Base-by-base conservation (phyloP, 2,888 invertebrate species). In the Oscheius sp. region DNA sequence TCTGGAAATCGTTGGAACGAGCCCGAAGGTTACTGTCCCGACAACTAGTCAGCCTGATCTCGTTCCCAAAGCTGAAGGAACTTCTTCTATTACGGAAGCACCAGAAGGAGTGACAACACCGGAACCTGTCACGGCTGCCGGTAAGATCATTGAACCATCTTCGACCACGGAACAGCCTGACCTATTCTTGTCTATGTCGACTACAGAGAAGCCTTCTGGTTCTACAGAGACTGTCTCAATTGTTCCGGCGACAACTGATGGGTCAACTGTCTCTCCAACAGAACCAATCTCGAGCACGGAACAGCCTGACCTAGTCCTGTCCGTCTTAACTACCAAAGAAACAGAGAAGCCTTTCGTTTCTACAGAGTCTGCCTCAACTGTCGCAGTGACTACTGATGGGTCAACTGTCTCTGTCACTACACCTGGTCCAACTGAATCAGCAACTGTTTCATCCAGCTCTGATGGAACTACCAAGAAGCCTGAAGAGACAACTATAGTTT, bases 1-100 rank as follows among this genome's bases (percentile, higher is more conserved):
- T 48, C 37, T 74, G 21, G 74, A 70, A 62, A 74, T 76, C 50
- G 55, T 75, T 21, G 37, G 51, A 51, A 75, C 76, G 11, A 21
- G 29, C 7, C 11, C 51, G 3, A 51, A 42, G 63, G 9, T 48
- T 74, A 48, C 70, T 21, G 37, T 4, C 2, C 35, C 9, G 35
- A n/a, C 21, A 37, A 60, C 60, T 60, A 37, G 13, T 10, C 63
- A 48, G 32, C 63, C 63, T 10, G 63, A 63, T 29, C 29, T 63
- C 9, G 63, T 63, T n/a, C 50, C 59, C 1, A 72, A 13, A 35
- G 53, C 53, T 57, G 59, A 2, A 65, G 51, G 9, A 71, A 50
- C 48, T 21, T 13, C 71, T 50, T 2, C 35, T 21, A 29, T 37
- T 71, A 11, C 63, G 13, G 48, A 32, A 55, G 10, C 75, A 7